These are phyloP conservation scores for Coelogynopora nodosa DNA, from an alignment of 2,888 invertebrate species.

Conservation along the genomic window DNA sequence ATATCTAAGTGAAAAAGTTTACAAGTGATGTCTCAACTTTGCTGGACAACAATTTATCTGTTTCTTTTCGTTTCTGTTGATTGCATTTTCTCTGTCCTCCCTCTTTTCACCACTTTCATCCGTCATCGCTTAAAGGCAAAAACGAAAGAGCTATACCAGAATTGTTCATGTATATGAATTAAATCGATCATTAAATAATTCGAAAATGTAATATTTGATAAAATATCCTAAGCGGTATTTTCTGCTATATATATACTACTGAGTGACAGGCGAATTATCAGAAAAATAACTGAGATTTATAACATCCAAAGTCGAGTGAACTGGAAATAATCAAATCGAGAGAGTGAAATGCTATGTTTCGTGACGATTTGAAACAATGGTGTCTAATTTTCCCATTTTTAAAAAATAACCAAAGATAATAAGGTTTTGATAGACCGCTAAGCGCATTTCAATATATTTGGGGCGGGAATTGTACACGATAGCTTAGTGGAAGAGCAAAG, in stretches of 20 bases:
- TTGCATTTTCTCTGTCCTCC: neutral
- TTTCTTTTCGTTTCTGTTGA: neutral
- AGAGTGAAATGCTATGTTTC: slow-evolving; percentile 17
- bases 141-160: neutral
- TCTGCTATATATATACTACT: neutral
- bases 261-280: neutral
- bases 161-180: neutral
- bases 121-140: neutral
- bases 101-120: neutral
- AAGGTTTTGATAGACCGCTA: neutral
- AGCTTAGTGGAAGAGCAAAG: neutral
- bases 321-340: neutral
- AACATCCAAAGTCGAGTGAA: neutral
- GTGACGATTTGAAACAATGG: neutral
- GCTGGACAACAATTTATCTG: neutral
- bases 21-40: neutral
- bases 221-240: too few species aligned
- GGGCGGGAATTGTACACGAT: neutral
- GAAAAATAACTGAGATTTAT: neutral
- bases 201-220: neutral
- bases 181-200: neutral
- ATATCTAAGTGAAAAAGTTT: neutral
- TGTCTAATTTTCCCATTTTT: neutral
- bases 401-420: neutral
- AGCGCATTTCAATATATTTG: neutral